Base-by-base conservation (phyloP, 92 coral and sea anemone species). In the Galaxea fascicularis region DNA sequence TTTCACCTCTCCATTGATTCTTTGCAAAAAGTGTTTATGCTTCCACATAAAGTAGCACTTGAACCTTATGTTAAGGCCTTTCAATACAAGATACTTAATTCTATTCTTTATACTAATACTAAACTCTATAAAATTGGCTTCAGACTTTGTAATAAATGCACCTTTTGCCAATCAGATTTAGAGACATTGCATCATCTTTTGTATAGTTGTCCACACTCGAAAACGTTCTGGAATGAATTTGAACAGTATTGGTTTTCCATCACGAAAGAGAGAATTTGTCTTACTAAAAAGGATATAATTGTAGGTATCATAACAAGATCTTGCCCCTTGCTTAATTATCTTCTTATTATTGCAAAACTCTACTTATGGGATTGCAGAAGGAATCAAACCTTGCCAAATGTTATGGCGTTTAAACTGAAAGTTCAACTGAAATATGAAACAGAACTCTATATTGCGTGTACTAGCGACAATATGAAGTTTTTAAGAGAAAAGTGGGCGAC, bases 41-140 rank as follows among this genome's bases (percentile, higher is more conserved):
- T n/a, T n/a, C n/a, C n/a, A n/a, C n/a, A n/a, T n/a, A 35, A 35
- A 6, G 56, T 49, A 15, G 56, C 56, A 2, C 67, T 62, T 62
- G 67, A 62, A 30, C 4, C 73, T 12, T 29, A 67, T 8, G 51
- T 67, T 8, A 29, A 67, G 20, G 47, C 44, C 27, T 67, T 67
- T 29, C 73, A 67, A 29, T 67, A 25, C 73, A 67, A 67, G 31
- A 25, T 67, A 4, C 15, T 67, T 4, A 67, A 67, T 46, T 29
- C 73, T 17, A 67, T 67, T 29, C 47, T 67, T 13, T 67, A 67
- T 46, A 67, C 73, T 8, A 67, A 67, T 29, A 10, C 47, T 13
- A 67, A 67, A 29, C 41, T 67, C 8, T 21, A 29, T 1, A 30
- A 67, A 67, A 67, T 67, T 4, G 73, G 73, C 49, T 67, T 29